Base-by-base conservation (phyloP, 64 coral and sea anemone species). In the Dendronephthya gigantea region DNA sequence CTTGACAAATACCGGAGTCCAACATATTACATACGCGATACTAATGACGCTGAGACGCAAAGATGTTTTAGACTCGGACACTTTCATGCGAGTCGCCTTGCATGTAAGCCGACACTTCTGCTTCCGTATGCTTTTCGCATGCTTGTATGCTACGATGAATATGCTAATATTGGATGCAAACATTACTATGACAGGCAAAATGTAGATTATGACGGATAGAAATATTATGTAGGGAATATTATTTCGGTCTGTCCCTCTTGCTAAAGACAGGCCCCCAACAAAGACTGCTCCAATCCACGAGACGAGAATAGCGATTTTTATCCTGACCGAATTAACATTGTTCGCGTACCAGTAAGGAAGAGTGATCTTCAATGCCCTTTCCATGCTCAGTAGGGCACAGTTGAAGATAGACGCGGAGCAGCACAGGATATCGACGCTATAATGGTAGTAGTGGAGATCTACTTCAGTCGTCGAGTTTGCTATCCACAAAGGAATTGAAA, bases 331-430 rank as follows among this genome's bases (percentile, higher is more conserved):
- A 16, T 29, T 79, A 8, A 79, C 72, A 34, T 15, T 34, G 36
- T 79, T 79, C 32, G 72, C 72, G 22, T 79, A 79, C 27, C 72
- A 34, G 32, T 79, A 79, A 9, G 72, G 72, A 79, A 34, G 36
- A 33, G 27, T 79, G 19, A 79, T 79, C 32, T 79, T 79, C 36
- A 79, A 9, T 79, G 72, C 72, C 14, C 72, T 34, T 39, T 79
- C 72, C 5, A 79, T 79, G 72, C 72, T 79, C 32, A 79, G 72
- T 8, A 79, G 72, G 13, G 72, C 72, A 35, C 72, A 79, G 72
- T 35, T 79, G 9, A 79, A 39, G 72, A 79, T 79, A 29, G 72
- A 79, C 36, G 36, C 72, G 2, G 72, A 34, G 36, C 72, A 35
- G 32, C 72, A 79, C 5, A 79, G 36, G 30, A 79, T 79, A 34